phyloP scores from a whole-genome alignment of 2,888 invertebrate species.

The Odontocolon sp. region DNA sequence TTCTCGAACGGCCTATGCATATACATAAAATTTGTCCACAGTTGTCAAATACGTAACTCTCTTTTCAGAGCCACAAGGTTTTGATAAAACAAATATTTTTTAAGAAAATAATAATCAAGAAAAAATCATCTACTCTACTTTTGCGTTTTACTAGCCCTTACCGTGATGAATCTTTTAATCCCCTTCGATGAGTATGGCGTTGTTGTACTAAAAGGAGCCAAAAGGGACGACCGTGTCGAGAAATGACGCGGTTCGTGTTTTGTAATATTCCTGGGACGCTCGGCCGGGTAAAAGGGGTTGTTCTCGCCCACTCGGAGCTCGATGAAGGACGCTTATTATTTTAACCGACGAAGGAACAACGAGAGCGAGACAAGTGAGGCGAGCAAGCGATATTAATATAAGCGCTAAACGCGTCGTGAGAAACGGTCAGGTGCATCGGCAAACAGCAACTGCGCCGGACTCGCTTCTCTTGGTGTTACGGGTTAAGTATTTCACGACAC shows the following conservation, averaged over 20 bases:
- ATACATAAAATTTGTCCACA: not conserved
- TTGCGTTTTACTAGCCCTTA: not conserved
- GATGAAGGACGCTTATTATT: conserved; percentile 70
- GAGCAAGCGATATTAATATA: conserved; percentile 69
- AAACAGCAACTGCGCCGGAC: conserved; percentile 20
- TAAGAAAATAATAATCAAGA: not conserved
- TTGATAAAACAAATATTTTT: not conserved
- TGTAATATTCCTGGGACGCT: conserved; percentile 42
- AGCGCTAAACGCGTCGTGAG: conserved; percentile 75
- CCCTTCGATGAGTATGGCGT: conserved; percentile 27
- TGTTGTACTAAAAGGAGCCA: not conserved
- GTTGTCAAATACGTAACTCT: not conserved
- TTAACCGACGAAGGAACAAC: conserved; percentile 66
- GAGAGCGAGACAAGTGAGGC: conserved; percentile 36
- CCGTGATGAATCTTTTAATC: conserved; percentile 35
- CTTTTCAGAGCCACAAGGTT: no score
- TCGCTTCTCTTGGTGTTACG: conserved; percentile 9
- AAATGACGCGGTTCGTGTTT: conserved; percentile 32
- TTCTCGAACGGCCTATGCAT: not conserved
- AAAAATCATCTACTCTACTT: not conserved
- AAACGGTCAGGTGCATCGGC: conserved; percentile 75
- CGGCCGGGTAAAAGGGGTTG: conserved; percentile 31
- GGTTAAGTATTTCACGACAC: conserved; percentile 46
- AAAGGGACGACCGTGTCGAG: conserved; percentile 38
- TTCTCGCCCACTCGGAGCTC: conserved; percentile 23